Conservation (phyloP, 2,797 vertebrate genomes). For the Cyclura pinguis region DNA sequence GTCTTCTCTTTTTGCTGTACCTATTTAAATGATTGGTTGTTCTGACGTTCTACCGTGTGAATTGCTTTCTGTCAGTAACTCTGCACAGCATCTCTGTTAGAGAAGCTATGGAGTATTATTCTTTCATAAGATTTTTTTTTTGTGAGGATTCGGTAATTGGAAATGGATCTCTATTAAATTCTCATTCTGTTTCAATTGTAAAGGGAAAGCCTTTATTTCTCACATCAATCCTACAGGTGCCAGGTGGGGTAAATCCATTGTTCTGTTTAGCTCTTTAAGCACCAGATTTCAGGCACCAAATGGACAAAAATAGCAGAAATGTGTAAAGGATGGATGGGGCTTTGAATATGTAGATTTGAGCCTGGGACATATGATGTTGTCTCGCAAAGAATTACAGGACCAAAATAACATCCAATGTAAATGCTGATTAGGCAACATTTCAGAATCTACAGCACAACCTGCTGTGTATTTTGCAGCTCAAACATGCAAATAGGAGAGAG, state of each 20-base stretch:
- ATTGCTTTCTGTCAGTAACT: not conserved
- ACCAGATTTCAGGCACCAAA: too few relatives aligned
- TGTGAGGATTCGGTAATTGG: slow-evolving; percentile 30
- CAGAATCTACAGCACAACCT: not conserved
- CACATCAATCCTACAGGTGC: not conserved
- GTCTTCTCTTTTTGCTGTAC: not conserved
- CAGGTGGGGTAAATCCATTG: not conserved
- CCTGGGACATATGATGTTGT: not conserved
- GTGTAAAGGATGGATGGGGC: too few relatives aligned
- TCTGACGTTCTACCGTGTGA: not conserved
- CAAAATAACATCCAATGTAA: not conserved
- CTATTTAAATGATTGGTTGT: not conserved
- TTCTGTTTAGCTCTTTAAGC: not conserved
- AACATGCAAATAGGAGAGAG: not conserved
- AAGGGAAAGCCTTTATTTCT: not conserved
- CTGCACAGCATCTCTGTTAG: not conserved
- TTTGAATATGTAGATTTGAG: not conserved
- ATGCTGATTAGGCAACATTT: not conserved
- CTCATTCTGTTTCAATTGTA: not conserved
- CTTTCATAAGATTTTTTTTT: slow-evolving; percentile 48
- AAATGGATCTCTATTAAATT: not conserved
- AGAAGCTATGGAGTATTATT: not conserved
- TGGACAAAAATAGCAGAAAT: too few relatives aligned
- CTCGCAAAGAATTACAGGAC: not conserved
- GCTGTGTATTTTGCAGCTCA: not conserved